A percentile compares a stretch with the other conserved stretches of the same genome.
Conservation (phyloP, 2,888 invertebrate species). For the Macrophya annulata region DNA sequence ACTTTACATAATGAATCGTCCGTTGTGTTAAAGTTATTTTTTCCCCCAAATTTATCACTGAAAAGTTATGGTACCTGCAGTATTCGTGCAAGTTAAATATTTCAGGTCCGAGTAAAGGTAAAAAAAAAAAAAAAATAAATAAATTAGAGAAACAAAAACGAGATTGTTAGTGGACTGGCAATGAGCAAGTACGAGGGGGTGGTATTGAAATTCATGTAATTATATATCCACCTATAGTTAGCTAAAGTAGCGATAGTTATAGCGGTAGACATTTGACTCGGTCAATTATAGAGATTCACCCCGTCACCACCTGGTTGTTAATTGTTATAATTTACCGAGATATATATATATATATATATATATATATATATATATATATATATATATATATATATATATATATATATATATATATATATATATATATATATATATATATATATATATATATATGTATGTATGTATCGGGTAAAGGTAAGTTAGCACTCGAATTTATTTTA, state of each 20-base stretch:
- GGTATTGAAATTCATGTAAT: not conserved
- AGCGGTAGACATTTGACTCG: not conserved
- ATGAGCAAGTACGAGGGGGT: not conserved
- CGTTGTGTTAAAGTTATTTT: not conserved
- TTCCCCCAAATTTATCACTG: not conserved
- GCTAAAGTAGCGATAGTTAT: not conserved
- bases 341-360: not conserved
- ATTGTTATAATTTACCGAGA: not conserved
- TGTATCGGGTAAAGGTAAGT: constrained; percentile 8
- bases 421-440: not conserved
- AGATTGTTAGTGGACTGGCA: not conserved
- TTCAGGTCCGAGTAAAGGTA: not conserved
- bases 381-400: not conserved
- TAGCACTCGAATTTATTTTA: constrained; percentile 57
- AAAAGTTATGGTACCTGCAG: not conserved
- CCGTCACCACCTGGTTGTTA: not conserved
- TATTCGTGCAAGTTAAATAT: not conserved
- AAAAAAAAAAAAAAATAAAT: not conserved
- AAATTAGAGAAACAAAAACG: too few species aligned
- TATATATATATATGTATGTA: not conserved
- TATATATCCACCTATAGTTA: not conserved
- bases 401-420: not conserved
- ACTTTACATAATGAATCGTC: not conserved
- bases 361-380: not conserved
- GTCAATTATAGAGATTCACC: not conserved